A percentile compares a stretch with the other conserved stretches of the same genome.
Conservation (phyloP, 53 echinoderm and acorn worm species). For the Glandiceps talaboti region DNA sequence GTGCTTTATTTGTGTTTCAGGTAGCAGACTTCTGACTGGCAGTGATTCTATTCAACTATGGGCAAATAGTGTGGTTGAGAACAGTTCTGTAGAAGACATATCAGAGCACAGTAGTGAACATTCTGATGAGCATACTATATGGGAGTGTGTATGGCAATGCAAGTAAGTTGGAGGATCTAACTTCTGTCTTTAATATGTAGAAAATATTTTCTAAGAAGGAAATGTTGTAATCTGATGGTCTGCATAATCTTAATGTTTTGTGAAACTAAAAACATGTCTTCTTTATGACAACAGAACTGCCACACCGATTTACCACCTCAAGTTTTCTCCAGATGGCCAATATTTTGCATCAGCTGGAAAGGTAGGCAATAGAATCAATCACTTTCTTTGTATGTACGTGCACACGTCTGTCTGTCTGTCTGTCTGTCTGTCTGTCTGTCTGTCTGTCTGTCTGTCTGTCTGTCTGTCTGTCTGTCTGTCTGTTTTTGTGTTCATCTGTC, state of each 20-base stretch:
- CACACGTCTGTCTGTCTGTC: no score
- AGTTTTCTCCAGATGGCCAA: conserved; percentile 92
- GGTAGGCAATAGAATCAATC: conserved; percentile 41
- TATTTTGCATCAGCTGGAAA: conserved; percentile 97
- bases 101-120: not conserved
- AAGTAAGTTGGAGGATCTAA: conserved; percentile 47
- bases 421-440: no score
- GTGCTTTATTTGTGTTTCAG: no score
- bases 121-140: conserved; percentile 10
- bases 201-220: no score
- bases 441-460: no score
- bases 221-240: no score
- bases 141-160: conserved; percentile 97
- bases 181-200: no score
- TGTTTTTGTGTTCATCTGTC: no score
- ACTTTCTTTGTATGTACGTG: no score
- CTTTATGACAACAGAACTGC: conserved; percentile 67
- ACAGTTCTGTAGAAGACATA: not conserved
- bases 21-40: conserved; percentile 70
- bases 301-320: conserved; percentile 84
- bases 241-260: no score
- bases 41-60: conserved; percentile 98
- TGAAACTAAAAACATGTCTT: no score
- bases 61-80: conserved; percentile 29
- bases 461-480: no score